Percentiles rank a stretch among this genome's conserved stretches.
These are phyloP conservation scores for Mantis religiosa DNA, from an alignment of 2,888 invertebrate genomes.

Conservation along the genomic window DNA sequence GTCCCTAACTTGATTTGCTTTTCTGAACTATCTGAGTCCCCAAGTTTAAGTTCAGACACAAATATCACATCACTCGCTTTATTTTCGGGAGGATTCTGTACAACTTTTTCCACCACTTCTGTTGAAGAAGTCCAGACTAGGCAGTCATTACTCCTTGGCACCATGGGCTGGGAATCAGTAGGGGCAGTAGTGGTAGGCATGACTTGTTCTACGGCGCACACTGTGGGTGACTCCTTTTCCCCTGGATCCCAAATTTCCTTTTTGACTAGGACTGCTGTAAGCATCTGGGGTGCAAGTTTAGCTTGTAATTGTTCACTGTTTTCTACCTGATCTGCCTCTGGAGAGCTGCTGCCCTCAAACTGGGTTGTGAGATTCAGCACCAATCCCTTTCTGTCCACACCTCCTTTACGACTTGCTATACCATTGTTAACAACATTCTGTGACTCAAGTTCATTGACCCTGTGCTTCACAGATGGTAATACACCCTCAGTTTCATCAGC, in stretches of 20 bases:
- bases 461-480: conserved; percentile 61
- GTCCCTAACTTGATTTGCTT: conserved; percentile 46
- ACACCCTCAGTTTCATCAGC: conserved; percentile 33
- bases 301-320: conserved; percentile 39
- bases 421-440: conserved; percentile 15
- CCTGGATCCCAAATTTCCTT: conserved; percentile 67
- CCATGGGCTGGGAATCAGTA: not conserved
- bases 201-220: conserved; percentile 38
- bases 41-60: conserved; percentile 23
- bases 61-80: conserved; percentile 29
- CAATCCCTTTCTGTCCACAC: conserved; percentile 42
- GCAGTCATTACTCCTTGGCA: conserved; percentile 41
- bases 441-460: conserved; percentile 69
- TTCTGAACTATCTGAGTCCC: conserved; percentile 1
- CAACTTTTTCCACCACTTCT: conserved; percentile 33
- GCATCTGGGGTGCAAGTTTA: conserved; percentile 37
- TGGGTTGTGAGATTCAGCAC: conserved; percentile 55
- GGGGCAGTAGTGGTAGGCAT: conserved; percentile 40
- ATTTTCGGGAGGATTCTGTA: conserved; percentile 22
- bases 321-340: not conserved
- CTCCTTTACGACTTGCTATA: conserved; percentile 32
- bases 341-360: conserved; percentile 48
- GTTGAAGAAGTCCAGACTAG: conserved; percentile 51
- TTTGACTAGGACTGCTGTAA: conserved; percentile 45
- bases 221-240: conserved; percentile 41